Evolutionary conservation across 1,140 invertebrate species (phyloP).

Genomic region (Drosophila ercepeae): DNA sequence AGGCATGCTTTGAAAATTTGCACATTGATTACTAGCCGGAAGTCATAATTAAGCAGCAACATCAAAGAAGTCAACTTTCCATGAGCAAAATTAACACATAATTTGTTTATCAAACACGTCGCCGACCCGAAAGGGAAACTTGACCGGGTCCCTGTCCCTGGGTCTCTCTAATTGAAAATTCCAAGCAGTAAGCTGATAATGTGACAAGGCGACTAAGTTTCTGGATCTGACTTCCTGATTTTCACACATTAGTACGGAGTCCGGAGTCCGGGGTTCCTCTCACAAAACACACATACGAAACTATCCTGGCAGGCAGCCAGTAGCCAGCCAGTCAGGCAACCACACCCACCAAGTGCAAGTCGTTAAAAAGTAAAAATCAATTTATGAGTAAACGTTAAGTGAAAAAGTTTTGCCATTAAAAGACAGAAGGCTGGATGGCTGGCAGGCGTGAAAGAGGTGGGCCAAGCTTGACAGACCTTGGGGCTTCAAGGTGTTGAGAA

Average conservation of each 20-base stretch:
- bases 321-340: neutral
- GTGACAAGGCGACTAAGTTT: constrained; percentile 52
- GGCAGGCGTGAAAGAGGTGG: constrained; percentile 24
- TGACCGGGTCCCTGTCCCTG: constrained; percentile 51
- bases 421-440: constrained; percentile 5
- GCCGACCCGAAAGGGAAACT: constrained; percentile 35
- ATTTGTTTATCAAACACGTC: constrained; percentile 81
- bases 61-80: constrained; percentile 55
- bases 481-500: constrained; percentile 65
- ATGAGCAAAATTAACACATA: constrained; percentile 73
- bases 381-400: constrained; percentile 82
- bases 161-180: constrained; percentile 75
- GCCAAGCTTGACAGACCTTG: constrained; percentile 48
- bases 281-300: neutral
- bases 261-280: neutral
- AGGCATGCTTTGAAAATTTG: constrained; percentile 59
- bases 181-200: constrained; percentile 69
- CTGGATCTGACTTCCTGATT: constrained; percentile 24
- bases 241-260: constrained; percentile 16
- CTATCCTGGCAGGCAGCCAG: neutral
- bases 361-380: constrained; percentile 83
- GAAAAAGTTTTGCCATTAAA: constrained; percentile 82
- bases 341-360: constrained; percentile 30
- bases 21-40: constrained; percentile 79
- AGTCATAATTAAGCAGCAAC: constrained; percentile 78